These are phyloP conservation scores for Lepidurus couesii DNA, from an alignment of 1,140 invertebrate species.

Conservation along the genomic window DNA sequence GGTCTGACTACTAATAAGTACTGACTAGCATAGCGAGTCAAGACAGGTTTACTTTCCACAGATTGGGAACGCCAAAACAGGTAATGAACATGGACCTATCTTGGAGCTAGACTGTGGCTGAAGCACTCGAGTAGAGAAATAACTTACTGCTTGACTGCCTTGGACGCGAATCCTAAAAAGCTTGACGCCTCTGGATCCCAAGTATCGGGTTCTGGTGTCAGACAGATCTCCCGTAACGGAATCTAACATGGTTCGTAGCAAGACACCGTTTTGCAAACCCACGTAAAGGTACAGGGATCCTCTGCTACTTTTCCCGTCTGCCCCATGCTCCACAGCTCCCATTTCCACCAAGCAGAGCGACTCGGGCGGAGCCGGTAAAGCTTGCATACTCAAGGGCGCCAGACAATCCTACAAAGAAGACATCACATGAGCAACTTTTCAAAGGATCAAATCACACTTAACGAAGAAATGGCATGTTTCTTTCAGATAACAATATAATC, in stretches of 20 bases:
- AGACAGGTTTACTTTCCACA: neutral
- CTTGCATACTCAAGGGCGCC: slow-evolving; percentile 90
- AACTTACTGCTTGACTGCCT: slow-evolving; percentile 80
- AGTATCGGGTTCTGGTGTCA: slow-evolving; percentile 92
- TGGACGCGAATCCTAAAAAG: slow-evolving; percentile 93
- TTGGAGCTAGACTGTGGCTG: slow-evolving; percentile 6
- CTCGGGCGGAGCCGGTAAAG: slow-evolving; percentile 91
- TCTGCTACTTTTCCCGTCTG: slow-evolving; percentile 49
- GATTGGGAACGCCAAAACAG: slow-evolving; percentile 12
- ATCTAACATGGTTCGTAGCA: slow-evolving; percentile 91
- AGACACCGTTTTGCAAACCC: slow-evolving; percentile 93
- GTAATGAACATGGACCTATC: neutral
- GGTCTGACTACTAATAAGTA: neutral
- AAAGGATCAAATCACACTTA: neutral
- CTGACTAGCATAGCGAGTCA: neutral
- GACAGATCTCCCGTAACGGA: slow-evolving; percentile 93
- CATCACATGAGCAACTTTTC: neutral
- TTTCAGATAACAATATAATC: slow-evolving; percentile 2
- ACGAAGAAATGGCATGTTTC: neutral
- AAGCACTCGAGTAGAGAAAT: neutral
- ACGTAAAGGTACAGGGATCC: slow-evolving; percentile 93
- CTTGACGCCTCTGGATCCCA: slow-evolving; percentile 92
- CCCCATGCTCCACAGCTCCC: slow-evolving; percentile 61
- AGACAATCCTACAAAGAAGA: slow-evolving; percentile 64
- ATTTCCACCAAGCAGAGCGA: slow-evolving; percentile 95